These are phyloP conservation scores for Gerris lacustris DNA, from an alignment of 2,888 invertebrate species.

Conservation along the genomic window DNA sequence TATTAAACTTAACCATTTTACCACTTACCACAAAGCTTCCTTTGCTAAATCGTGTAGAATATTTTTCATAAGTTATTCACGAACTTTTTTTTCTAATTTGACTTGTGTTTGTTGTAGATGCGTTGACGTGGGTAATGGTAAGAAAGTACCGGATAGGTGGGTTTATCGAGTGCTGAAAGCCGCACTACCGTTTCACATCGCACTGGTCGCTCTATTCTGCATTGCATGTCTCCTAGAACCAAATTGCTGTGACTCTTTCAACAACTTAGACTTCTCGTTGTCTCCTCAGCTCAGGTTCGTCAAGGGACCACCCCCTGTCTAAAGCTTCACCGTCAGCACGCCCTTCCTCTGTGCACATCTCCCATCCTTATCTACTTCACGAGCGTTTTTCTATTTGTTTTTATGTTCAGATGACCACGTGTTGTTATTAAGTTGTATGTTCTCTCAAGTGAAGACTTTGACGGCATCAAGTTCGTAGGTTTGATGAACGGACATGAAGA, in stretches of 20 bases:
- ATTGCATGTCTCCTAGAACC: slow-evolving; percentile 62
- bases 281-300: slow-evolving; percentile 71
- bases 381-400: slow-evolving; percentile 9
- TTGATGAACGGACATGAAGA: too few species aligned
- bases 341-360: background rate
- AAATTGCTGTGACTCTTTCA: slow-evolving; percentile 64
- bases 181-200: slow-evolving; percentile 66
- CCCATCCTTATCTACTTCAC: background rate
- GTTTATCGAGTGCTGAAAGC: slow-evolving; percentile 56
- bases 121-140: slow-evolving; percentile 12
- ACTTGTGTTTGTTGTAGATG: background rate
- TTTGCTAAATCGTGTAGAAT: too few species aligned
- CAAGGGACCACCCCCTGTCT: slow-evolving; percentile 70
- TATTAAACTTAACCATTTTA: too few species aligned
- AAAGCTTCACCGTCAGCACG: slow-evolving; percentile 34
- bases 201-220: slow-evolving; percentile 57
- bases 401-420: background rate
- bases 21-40: too few species aligned
- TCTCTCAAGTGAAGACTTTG: too few species aligned
- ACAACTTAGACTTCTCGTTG: slow-evolving; percentile 60
- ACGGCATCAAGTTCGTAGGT: too few species aligned
- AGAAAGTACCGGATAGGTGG: slow-evolving; percentile 21
- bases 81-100: background rate
- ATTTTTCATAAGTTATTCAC: too few species aligned
- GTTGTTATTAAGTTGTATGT: too few species aligned